Conservation (phyloP, 2,113 vertebrate genomes). For the Ciconia maguari region DNA sequence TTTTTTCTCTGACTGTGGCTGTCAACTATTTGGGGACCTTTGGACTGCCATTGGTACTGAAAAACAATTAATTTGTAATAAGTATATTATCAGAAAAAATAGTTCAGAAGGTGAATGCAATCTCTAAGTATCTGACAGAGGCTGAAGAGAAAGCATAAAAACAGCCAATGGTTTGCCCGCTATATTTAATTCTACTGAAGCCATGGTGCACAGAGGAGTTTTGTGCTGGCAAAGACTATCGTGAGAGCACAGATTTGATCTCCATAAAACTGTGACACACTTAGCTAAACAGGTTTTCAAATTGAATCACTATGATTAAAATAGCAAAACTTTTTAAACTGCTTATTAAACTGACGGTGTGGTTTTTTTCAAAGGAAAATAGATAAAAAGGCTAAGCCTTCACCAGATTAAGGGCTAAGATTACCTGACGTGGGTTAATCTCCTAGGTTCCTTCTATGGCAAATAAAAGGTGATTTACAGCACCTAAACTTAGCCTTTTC, state of each 20-base stretch:
- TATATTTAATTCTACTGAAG: not conserved
- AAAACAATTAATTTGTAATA: not conserved
- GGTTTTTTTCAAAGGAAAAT: not conserved
- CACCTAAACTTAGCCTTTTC: not conserved
- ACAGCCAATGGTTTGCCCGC: rapidly evolving
- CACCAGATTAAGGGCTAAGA: not conserved
- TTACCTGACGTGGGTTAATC: not conserved
- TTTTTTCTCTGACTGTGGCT: not conserved
- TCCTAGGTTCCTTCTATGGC: not conserved
- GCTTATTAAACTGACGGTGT: not conserved
- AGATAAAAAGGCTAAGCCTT: not conserved
- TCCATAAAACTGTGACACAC: not conserved
- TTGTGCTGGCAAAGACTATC: not conserved
- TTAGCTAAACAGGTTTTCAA: not conserved
- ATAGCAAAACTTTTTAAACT: not conserved
- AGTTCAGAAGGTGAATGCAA: not conserved
- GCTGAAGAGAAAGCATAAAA: not conserved
- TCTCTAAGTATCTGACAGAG: not conserved
- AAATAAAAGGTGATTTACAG: not conserved
- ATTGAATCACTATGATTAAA: not conserved
- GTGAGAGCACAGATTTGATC: not conserved
- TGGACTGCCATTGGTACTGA: not conserved
- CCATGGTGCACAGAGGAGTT: not conserved
- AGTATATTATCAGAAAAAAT: not conserved
- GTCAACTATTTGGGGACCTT: not conserved